Conservation (phyloP, 2,797 vertebrate genomes). For the Periparus ater region DNA sequence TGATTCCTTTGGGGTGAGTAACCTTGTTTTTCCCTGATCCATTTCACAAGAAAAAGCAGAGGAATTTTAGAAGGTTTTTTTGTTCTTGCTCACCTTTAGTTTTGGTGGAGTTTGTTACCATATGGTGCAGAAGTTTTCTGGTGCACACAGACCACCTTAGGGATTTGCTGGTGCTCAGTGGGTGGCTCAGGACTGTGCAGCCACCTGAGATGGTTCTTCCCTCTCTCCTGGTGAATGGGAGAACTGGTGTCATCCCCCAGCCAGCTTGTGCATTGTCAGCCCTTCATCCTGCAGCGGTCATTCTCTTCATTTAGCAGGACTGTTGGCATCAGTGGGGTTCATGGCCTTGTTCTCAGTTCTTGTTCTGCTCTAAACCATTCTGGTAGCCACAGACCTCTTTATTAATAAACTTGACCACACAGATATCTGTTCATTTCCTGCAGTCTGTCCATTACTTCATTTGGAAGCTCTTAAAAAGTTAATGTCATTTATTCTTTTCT, state of each 20-base stretch:
- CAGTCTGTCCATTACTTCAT: background rate
- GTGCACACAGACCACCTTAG: accelerated
- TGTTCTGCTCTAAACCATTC: background rate
- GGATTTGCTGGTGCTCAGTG: background rate
- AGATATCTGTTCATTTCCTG: background rate
- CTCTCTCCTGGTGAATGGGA: accelerated
- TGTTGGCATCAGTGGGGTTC: background rate
- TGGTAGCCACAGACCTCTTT: background rate
- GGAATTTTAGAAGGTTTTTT: background rate
- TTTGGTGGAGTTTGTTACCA: background rate
- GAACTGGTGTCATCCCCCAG: background rate
- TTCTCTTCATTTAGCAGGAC: background rate
- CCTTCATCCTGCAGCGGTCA: background rate
- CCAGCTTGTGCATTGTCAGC: background rate
- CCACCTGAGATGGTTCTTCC: background rate
- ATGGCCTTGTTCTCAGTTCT: background rate
- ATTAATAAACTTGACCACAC: background rate
- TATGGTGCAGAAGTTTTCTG: background rate
- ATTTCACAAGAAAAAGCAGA: conserved; percentile 21
- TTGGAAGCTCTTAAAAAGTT: background rate
- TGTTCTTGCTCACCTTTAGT: background rate
- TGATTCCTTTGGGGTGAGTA: conserved; percentile 59
- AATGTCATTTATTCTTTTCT: background rate
- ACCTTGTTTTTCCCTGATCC: conserved; percentile 52
- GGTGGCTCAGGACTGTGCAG: background rate